phyloP scores from a whole-genome alignment of 2,888 invertebrate genomes.

The Rugalucina vietnamica region DNA sequence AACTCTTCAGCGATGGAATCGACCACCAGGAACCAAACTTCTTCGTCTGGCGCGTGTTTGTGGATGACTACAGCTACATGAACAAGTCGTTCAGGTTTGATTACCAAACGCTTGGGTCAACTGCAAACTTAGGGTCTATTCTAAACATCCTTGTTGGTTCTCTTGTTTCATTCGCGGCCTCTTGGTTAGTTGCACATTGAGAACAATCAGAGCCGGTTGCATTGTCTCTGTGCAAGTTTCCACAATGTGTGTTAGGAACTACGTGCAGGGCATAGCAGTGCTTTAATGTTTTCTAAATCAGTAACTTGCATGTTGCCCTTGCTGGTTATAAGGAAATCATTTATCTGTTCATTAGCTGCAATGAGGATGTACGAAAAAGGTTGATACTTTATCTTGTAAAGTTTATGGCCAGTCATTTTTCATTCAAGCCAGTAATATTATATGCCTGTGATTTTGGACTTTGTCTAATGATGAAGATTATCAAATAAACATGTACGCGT shows the following conservation, averaged over 20 bases:
- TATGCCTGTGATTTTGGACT: too few species aligned
- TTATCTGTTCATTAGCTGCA: too few species aligned
- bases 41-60: constrained; percentile 62
- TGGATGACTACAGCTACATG: constrained; percentile 63
- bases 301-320: background rate
- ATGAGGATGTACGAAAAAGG: too few species aligned
- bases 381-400: too few species aligned
- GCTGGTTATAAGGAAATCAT: too few species aligned
- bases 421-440: too few species aligned
- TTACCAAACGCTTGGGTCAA: background rate
- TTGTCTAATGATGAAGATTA: too few species aligned
- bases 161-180: background rate
- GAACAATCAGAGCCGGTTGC: background rate
- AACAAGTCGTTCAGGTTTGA: background rate
- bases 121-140: background rate
- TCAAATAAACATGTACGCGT: too few species aligned
- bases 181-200: background rate
- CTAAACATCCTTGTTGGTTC: background rate
- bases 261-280: background rate
- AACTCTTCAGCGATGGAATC: constrained; percentile 59
- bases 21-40: constrained; percentile 59
- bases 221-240: too few species aligned
- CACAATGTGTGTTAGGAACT: too few species aligned
- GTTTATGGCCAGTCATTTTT: too few species aligned
- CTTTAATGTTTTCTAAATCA: background rate